Evolutionary conservation across 2,797 vertebrate genomes (phyloP).

Genomic region (Halcyon leucocephala): DNA sequence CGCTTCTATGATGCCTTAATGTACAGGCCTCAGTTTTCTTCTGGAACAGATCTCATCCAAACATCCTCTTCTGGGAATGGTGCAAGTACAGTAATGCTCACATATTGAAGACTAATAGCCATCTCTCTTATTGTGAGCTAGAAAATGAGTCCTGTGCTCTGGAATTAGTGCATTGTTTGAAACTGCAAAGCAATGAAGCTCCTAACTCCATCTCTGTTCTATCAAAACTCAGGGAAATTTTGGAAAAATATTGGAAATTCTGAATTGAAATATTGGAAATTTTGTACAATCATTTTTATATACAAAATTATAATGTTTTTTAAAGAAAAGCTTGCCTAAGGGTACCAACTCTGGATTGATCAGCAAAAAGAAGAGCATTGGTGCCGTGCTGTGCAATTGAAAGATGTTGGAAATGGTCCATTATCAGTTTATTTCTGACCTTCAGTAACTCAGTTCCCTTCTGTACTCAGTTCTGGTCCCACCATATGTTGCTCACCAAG

Average conservation of each 20-base stretch:
- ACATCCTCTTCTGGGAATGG: background rate
- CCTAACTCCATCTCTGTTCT: background rate
- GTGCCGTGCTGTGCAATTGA: background rate
- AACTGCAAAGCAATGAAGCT: slow-evolving; percentile 21
- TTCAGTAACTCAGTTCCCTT: slow-evolving; percentile 27
- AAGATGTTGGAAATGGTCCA: background rate
- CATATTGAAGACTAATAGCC: background rate
- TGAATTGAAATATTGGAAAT: background rate
- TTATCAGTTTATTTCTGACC: slow-evolving; percentile 29
- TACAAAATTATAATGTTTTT: background rate
- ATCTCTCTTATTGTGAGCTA: background rate
- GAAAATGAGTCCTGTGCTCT: background rate
- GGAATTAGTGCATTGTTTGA: slow-evolving; percentile 7
- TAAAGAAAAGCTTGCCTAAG: background rate
- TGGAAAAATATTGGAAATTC: background rate
- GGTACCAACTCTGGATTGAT: background rate
- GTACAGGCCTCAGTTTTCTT: background rate
- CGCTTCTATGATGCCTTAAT: background rate
- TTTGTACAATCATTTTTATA: background rate
- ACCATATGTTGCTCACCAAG: slow-evolving; percentile 39
- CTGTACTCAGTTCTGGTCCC: slow-evolving; percentile 14
- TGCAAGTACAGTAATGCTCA: background rate
- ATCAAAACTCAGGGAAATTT: background rate
- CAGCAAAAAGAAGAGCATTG: background rate
- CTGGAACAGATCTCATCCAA: background rate